phyloP scores from a whole-genome alignment of 1,140 invertebrate species.

The Brachionus rotundiformis region DNA sequence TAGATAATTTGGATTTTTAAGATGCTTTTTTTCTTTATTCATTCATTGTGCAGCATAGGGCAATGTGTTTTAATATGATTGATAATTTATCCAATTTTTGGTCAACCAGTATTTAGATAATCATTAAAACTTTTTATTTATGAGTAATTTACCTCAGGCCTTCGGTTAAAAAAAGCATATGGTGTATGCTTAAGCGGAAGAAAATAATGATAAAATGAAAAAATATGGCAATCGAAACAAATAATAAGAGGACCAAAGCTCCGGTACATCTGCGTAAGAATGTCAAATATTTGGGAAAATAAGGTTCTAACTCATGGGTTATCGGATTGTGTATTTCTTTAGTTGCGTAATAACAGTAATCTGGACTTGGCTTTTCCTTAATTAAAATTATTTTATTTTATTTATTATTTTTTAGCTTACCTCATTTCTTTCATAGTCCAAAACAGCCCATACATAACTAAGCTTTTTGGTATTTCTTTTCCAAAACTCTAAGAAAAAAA shows the following conservation, averaged over 20 bases:
- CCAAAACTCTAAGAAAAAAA: conserved; percentile 93
- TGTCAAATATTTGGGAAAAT: conserved; percentile 64
- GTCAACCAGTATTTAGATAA: no score
- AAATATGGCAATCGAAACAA: neutral
- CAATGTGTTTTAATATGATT: no score
- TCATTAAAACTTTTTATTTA: no score
- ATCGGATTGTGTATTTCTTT: conserved; percentile 62
- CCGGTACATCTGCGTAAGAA: neutral
- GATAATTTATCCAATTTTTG: no score
- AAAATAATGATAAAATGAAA: conserved; percentile 25
- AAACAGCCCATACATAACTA: conserved; percentile 88
- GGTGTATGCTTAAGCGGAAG: conserved; percentile 13
- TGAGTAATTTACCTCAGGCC: neutral
- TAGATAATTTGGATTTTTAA: no score
- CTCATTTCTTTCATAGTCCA: conserved; percentile 76
- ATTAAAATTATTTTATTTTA: neutral
- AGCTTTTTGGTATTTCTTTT: conserved; percentile 86
- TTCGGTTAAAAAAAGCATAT: conserved; percentile 46
- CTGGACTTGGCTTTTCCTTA: conserved; percentile 58
- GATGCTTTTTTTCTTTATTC: no score
- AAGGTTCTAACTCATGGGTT: conserved; percentile 67
- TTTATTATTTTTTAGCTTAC: conserved; percentile 60
- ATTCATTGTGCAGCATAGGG: no score
- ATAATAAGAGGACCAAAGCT: neutral
- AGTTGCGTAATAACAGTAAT: conserved; percentile 61